Evolutionary conservation across 2,888 invertebrate genomes (phyloP), one percentile per base, ranked within the genome.

Genomic region (Andrena hattorfiana): DNA sequence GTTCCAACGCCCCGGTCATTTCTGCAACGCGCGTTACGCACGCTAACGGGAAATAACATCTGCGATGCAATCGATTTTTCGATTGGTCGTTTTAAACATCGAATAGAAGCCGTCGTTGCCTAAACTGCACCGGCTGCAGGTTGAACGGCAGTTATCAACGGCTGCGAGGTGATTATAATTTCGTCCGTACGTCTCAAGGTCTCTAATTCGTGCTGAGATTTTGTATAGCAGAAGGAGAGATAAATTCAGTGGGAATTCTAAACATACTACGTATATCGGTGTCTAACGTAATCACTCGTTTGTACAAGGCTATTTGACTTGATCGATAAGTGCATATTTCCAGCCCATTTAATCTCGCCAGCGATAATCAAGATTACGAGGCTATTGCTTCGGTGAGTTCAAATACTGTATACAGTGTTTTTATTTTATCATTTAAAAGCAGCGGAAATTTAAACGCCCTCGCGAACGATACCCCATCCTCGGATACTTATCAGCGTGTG

Each of bases 11-110:
- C 13, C n/a, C 20, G 49, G 13, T 42, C 10, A 56, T 73, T 73
- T 68, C 28, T 60, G 42, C n/a, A 64, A 6, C 28, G 35, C 20
- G 35, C 26, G 6, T 49, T 59, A 23, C 8, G 10, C 2, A 51
- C 10, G 16, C 3, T 51, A 48, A 68, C 30, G 49, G 6, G 42
- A 26, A 26, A n/a, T 42, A 20, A n/a, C 13, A 66, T 66, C 28
- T 64, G 56, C 63, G 68, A 68, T 28, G 54, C 28, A 56, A 80
- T 71, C 30, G 60, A 71, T 80, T 66, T 62, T 64, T 42, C 28
- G 23, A 70, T 70, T 77, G 35, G 23, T 66, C 20, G 23, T 70
- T 77, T 77, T 60, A 62, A 59, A 56, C 20, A 28, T 30, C 10
- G n/a, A 20, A n/a, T 26, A 48, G n/a, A n/a, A 48, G 49, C 13